phyloP scores from a whole-genome alignment of 2,888 invertebrate species.

The Volucella inanis region DNA sequence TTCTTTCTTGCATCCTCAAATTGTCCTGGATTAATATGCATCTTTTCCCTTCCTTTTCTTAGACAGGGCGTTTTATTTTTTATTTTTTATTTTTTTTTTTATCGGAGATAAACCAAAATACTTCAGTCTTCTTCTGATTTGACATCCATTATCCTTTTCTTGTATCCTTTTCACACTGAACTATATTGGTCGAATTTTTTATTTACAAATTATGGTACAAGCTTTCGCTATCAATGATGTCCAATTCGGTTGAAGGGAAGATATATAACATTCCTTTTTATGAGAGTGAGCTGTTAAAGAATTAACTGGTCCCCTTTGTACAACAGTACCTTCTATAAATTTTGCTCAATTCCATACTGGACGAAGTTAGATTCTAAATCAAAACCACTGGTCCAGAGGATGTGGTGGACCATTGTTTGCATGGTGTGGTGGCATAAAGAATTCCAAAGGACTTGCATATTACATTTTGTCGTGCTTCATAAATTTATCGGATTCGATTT shows the following conservation, averaged over 20 bases:
- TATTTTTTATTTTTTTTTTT: too few species aligned
- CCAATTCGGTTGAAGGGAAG: not conserved
- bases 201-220: conserved; percentile 47
- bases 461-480: conserved; percentile 49
- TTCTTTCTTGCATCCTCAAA: conserved; percentile 13
- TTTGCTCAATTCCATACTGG: not conserved
- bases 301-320: conserved; percentile 35
- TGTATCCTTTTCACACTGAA: conserved; percentile 8
- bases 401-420: conserved; percentile 37
- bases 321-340: conserved; percentile 29
- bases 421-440: conserved; percentile 30
- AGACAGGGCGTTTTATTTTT: too few species aligned
- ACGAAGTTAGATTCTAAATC: conserved; percentile 44
- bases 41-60: conserved; percentile 9
- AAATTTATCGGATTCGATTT: conserved; percentile 57
- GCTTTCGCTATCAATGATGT: conserved; percentile 23
- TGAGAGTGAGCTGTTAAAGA: conserved; percentile 19
- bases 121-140: not conserved
- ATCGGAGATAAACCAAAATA: too few species aligned
- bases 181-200: conserved; percentile 31
- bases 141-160: conserved; percentile 14
- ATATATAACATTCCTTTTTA: conserved; percentile 3
- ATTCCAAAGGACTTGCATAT: conserved; percentile 38
- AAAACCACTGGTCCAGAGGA: conserved; percentile 44
- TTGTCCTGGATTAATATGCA: conserved; percentile 26